phyloP scores from a whole-genome alignment of 2,113 vertebrate species.

The Platysteira castanea region DNA sequence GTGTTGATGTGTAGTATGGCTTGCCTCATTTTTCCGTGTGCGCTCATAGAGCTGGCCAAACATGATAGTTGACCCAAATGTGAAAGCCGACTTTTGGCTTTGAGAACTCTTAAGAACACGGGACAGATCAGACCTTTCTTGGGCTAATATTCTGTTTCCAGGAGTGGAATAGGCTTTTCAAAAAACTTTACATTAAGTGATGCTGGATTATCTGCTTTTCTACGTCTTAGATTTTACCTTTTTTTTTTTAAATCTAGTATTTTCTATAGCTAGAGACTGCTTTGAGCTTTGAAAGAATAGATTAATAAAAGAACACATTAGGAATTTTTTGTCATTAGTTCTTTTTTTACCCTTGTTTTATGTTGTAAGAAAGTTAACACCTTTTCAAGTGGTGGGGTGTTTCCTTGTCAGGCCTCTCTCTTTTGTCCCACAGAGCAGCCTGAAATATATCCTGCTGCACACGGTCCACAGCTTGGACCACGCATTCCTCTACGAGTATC shows the following conservation, averaged over 20 bases:
- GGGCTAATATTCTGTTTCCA: neutral
- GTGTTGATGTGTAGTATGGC: neutral
- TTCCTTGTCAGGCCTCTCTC: neutral
- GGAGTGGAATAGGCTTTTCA: neutral
- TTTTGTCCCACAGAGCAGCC: neutral
- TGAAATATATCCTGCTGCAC: neutral
- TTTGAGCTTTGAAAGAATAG: neutral
- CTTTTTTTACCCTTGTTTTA: neutral
- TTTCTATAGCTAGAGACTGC: neutral
- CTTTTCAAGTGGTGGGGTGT: neutral
- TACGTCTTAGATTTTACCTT: neutral
- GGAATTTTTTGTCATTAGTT: neutral
- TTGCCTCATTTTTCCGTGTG: neutral
- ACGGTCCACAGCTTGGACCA: neutral
- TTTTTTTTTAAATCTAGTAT: neutral
- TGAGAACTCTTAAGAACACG: neutral
- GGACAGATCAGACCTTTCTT: neutral
- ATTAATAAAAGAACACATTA: neutral
- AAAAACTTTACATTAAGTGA: neutral
- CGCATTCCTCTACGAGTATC: accelerated
- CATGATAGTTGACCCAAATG: neutral
- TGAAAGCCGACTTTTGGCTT: neutral
- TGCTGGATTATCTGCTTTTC: neutral
- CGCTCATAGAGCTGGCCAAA: neutral
- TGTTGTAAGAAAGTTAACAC: neutral